phyloP scores from a whole-genome alignment of 2,113 vertebrate species.

The Oxyura jamaicensis region DNA sequence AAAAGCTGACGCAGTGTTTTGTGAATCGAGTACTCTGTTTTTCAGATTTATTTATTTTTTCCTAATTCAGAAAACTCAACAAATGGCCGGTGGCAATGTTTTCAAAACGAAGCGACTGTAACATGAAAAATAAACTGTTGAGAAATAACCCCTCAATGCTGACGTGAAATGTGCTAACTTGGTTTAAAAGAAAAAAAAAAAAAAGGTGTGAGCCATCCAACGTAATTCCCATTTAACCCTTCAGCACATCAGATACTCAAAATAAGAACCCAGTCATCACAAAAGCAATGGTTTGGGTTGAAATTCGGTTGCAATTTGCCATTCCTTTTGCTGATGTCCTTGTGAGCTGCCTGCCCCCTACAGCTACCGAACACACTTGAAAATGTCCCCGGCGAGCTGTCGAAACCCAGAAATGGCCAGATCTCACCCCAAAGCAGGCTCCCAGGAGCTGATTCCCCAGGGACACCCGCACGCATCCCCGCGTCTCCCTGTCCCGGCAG shows the following conservation, averaged over 20 bases:
- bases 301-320: background rate
- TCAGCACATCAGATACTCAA: background rate
- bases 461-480: fast-evolving
- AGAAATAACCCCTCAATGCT: background rate
- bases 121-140: conserved; percentile 30
- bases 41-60: background rate
- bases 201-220: background rate
- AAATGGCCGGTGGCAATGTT: conserved; percentile 39
- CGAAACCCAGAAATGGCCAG: background rate
- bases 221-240: background rate
- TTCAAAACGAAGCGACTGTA: background rate
- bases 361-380: background rate
- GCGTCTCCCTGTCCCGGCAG: fast-evolving
- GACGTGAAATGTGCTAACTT: background rate
- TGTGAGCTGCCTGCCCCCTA: background rate
- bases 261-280: background rate
- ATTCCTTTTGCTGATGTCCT: background rate
- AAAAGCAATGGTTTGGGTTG: background rate
- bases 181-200: background rate
- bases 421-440: background rate
- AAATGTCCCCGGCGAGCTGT: background rate
- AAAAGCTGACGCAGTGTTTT: background rate
- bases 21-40: background rate
- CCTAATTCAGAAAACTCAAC: conserved; percentile 11
- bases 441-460: background rate